Percentiles rank a stretch among this genome's conserved stretches.
These are phyloP conservation scores for Crambe crambe DNA, from an alignment of 37 sponge, comb jelly and placozoan species.

Conservation along the genomic window DNA sequence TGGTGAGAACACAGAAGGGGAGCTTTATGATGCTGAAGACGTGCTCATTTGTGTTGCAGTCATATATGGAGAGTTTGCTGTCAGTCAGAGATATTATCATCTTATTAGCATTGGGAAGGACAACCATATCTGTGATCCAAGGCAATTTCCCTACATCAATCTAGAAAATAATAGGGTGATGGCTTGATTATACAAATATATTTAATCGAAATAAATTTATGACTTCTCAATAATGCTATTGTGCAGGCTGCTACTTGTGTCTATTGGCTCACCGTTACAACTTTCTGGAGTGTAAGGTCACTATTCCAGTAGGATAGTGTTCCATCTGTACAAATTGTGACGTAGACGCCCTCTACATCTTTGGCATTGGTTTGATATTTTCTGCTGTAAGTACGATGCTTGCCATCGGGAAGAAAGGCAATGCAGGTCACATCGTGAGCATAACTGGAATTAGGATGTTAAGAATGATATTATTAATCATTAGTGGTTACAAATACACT, in stretches of 20 bases:
- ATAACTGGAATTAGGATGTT: background rate
- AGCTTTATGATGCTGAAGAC: conserved; percentile 63
- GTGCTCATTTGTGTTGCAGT: conserved; percentile 70
- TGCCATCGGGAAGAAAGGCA: conserved; percentile 29
- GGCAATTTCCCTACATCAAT: conserved; percentile 11
- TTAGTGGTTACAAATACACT: background rate
- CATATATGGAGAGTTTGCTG: conserved; percentile 74
- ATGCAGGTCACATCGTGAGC: conserved; percentile 8
- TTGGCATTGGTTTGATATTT: too few species aligned
- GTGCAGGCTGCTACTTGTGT: background rate
- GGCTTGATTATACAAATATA: too few species aligned
- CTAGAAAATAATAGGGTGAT: background rate
- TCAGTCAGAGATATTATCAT: conserved; percentile 77
- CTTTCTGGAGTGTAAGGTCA: conserved; percentile 64
- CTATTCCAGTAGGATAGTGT: conserved; percentile 84
- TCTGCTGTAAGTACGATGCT: too few species aligned
- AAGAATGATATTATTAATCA: background rate
- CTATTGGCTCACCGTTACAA: conserved; percentile 46
- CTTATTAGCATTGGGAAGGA: conserved; percentile 81
- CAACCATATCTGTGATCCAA: conserved; percentile 79
- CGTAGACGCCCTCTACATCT: conserved; percentile 58
- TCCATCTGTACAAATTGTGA: conserved; percentile 80
- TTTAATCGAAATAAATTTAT: too few species aligned
- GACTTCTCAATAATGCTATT: too few species aligned
- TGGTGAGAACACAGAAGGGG: conserved; percentile 54